Base-by-base conservation (phyloP, 2,888 invertebrate genomes). In the Drosophila borealis region DNA sequence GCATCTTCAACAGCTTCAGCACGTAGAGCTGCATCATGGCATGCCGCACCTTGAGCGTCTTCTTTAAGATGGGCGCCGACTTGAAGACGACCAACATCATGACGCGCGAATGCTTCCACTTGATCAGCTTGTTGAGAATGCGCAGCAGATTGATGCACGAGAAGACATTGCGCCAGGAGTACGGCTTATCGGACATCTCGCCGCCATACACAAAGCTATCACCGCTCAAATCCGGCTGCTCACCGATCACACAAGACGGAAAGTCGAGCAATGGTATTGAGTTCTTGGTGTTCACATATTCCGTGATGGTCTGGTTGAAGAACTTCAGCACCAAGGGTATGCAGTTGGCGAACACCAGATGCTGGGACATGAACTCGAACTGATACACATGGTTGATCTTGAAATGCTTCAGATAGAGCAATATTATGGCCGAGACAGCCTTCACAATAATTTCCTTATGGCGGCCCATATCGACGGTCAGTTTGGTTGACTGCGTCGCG, bases 31-130 rank as follows among this genome's bases (percentile, higher is more conserved):
- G 99, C 95, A 99, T 97, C 95, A 99, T 96, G 6, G 98, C 97
- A 91, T 99, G 98, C 56, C 97, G 95, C 3, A 98, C 97, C 95
- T 99, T 98, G 13, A 99, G 94, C 0, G 99, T 97, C 79, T 98
- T 95, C 93, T 99, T 99, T 64, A 99, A 93, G 88, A 99, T 99
- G 2, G 99, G 99, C 4, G 99, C 99, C 65, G 99, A 99, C 93
- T 99, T 99, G 92, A 99, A 99, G 10, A 99, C 99, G 34, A 99
- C 99, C 82, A 99, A 93, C 98, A 99, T 99, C 98, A 98, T 98
- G 70, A 98, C 98, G 75, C 99, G 95, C n/a, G 99, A 99, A 92
- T 99, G 99, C 92, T 99, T 99, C 98, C 99, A 99, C 93, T 99
- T 99, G 44, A 99, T 99, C 64, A 99, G 94, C 93, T 99, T 99